Percentiles rank a stretch among this genome's conserved stretches.
phyloP scores from a whole-genome alignment of 2,113 vertebrate species.

The Chloroceryle aenea region DNA sequence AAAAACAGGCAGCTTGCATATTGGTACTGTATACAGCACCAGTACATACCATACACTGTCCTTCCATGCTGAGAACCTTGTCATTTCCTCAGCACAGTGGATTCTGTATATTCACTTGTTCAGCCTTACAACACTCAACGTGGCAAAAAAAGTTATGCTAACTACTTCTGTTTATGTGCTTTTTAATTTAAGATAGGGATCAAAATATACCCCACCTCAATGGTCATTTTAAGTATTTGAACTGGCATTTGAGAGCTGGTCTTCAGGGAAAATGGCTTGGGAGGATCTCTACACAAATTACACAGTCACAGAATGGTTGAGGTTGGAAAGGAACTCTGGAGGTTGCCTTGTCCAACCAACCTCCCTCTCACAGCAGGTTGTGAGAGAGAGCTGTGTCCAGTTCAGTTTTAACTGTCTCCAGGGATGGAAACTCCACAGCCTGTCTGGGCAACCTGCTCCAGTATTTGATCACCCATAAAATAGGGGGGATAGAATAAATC shows the following conservation, averaged over 20 bases:
- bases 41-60: background rate
- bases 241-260: background rate
- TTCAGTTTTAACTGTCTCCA: background rate
- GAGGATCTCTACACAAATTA: background rate
- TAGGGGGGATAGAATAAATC: background rate
- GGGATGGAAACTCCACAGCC: background rate
- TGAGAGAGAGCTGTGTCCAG: background rate
- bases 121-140: background rate
- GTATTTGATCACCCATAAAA: background rate
- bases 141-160: background rate
- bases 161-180: background rate
- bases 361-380: background rate
- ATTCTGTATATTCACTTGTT: background rate
- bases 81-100: background rate
- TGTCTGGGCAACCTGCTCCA: background rate
- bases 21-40: background rate
- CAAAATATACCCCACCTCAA: background rate
- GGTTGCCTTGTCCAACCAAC: background rate
- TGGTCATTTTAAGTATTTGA: background rate
- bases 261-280: background rate
- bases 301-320: background rate
- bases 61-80: background rate
- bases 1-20: background rate
- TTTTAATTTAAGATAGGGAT: background rate
- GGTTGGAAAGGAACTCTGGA: background rate